Evolutionary conservation across 2,113 vertebrate genomes (phyloP), one percentile per base, ranked within the genome.

Genomic region (Osmerus mordax): DNA sequence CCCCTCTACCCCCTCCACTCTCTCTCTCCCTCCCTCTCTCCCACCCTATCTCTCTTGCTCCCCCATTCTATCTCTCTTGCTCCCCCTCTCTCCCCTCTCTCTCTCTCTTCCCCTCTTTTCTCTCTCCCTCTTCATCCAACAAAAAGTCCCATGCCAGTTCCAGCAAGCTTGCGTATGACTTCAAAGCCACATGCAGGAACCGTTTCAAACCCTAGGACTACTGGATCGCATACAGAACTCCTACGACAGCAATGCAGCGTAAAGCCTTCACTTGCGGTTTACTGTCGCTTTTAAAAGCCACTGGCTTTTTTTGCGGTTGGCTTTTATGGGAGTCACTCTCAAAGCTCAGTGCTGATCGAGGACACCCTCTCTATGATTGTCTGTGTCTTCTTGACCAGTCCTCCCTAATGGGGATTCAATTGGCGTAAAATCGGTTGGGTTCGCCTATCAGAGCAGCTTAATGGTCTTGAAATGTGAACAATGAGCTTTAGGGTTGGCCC

Each of bases 201-300:
- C 41, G 41, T 47, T 47, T 11, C 41, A 47, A 47, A 47, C 9
- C 2, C 41, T 11, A 11, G 58, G 58, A 4, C 51, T 16, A 21
- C 41, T 72, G 1, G 3, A 19, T 14, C 23, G 63, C 41, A 55
- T 63, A 29, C 61, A 29, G 25, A 63, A 63, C 28, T 15, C 28
- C 12, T 28, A 32, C 3, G 9, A 65, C 18, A 65, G 11, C 21
- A 47, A 47, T 23, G 9, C 64, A 65, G 36, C 6, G 32, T 32
- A 32, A 65, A 36, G 47, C 63, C 72, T 73, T 15, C 69, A 1
- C 29, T 72, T 77, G 81, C 52, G 77, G 83, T 82, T 70, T 70
- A 65, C 11, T 53, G 28, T 3, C 79, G 63, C 65, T 77, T 81
- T 84, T 81, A 70, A 66, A 66, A 72, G 78, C 70, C 14, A 58